These are phyloP conservation scores for Sternotherus odoratus DNA, from an alignment of 2,797 vertebrate genomes.

Conservation along the genomic window DNA sequence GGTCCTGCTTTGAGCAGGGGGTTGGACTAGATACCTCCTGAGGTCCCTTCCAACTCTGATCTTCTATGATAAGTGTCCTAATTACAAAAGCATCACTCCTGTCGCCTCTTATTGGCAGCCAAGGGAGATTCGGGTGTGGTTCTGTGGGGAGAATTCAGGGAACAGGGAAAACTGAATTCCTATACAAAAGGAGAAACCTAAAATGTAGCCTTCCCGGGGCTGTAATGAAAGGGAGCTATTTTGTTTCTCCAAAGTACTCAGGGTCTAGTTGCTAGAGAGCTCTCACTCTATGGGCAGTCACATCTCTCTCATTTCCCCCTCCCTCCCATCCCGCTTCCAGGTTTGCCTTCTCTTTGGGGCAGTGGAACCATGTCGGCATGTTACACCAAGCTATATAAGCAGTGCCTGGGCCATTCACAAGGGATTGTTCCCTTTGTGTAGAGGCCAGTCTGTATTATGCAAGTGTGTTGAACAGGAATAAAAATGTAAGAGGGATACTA, in stretches of 20 bases:
- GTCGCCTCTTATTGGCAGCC: not conserved
- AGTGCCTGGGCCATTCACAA: not conserved
- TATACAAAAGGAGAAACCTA: not conserved
- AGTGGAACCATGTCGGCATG: not conserved
- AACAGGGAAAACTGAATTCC: not conserved
- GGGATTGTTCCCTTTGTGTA: not conserved
- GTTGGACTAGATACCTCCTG: no score
- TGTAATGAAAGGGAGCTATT: not conserved
- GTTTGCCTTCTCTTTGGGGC: no score
- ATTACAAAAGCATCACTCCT: not conserved
- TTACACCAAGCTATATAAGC: not conserved
- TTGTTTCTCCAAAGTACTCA: not conserved
- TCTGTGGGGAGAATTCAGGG: not conserved
- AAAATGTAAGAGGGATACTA: not conserved
- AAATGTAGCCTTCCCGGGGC: not conserved
- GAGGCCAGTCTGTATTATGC: not conserved
- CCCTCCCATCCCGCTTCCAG: not conserved
- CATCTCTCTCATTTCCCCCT: no score
- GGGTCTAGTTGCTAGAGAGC: not conserved
- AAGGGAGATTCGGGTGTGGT: not conserved
- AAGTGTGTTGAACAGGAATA: not conserved
- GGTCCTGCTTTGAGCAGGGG: no score
- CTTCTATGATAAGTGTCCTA: not conserved
- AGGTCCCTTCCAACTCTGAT: no score
- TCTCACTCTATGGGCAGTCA: not conserved